Evolutionary conservation across 1,140 invertebrate genomes (phyloP), one percentile per base, ranked within the genome.

Genomic region (Cephus cinctus): DNA sequence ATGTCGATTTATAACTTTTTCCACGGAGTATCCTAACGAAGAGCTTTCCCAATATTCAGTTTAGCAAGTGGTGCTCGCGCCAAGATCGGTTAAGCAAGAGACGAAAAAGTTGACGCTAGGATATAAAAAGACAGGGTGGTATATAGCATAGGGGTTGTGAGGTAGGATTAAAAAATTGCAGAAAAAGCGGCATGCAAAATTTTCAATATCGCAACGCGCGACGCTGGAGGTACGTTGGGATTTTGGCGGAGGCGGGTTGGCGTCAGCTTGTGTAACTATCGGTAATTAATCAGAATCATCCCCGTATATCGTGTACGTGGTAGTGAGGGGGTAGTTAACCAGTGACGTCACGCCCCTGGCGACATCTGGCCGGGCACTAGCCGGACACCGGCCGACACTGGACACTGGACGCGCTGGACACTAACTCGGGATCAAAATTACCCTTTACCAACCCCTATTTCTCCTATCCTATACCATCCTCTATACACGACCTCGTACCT

Each of bases 261-360:
- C 71, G 70, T 70, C 73, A 71, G 75, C 71, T 75, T 75, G 73
- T 69, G 67, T 66, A 74, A 75, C 70, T 71, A 75, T 74, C 65
- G 73, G 67, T 68, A 76, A 76, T 76, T 76, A 77, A 76, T 76
- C 71, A 77, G 73, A 75, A 76, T 76, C 66, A 73, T 75, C 71
- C 68, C 71, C 59, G 64, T 69, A 68, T 67, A 67, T 68, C 63
- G 71, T 65, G 61, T 67, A 59, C 56, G 52, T 48, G 39, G n/a
- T n/a, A n/a, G n/a, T n/a, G 42, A 52, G 58, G 44, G 63, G 64
- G 65, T 72, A 74, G 73, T 75, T 77, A 75, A 73, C 71, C 71
- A 71, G 69, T 75, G 72, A 63, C 39, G 57, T 66, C 65, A 71
- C 64, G 57, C 56, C 59, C 65, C 56, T 68, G 75, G 73, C 64